Percentiles rank a stretch among this genome's conserved stretches.
These are phyloP conservation scores for Brachystomella parvula DNA, from an alignment of 1,140 invertebrate species.

Conservation along the genomic window DNA sequence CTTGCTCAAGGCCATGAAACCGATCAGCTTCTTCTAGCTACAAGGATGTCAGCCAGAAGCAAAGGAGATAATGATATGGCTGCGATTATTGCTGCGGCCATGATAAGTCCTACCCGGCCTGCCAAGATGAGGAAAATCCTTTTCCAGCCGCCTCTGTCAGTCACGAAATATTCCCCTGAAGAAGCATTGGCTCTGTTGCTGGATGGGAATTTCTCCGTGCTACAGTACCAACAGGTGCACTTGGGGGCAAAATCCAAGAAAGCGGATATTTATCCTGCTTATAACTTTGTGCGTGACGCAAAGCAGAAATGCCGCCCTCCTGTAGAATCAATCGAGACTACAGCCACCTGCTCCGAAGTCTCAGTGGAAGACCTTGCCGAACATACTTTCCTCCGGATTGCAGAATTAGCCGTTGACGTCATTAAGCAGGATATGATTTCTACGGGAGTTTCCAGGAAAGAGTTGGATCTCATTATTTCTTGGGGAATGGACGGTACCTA, in stretches of 20 bases:
- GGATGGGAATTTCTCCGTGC: too few relatives aligned
- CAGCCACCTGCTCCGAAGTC: neutral
- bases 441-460: neutral
- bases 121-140: too few relatives aligned
- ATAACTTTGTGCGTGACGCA: neutral
- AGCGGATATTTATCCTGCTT: neutral
- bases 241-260: neutral
- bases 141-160: too few relatives aligned
- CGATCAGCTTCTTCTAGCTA: too few relatives aligned
- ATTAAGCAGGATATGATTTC: neutral
- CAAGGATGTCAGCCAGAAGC: too few relatives aligned
- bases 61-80: too few relatives aligned
- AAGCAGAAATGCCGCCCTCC: neutral
- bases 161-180: too few relatives aligned
- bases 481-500: constrained; percentile 2
- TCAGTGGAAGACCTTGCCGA: neutral
- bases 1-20: too few relatives aligned
- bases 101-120: too few relatives aligned
- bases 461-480: neutral
- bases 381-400: neutral
- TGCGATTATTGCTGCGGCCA: too few relatives aligned
- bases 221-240: neutral
- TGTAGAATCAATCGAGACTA: neutral
- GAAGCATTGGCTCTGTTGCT: too few relatives aligned
- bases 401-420: neutral